Evolutionary conservation across 2,888 invertebrate genomes (phyloP), one percentile per base, ranked within the genome.

Genomic region (Sericinus montela): DNA sequence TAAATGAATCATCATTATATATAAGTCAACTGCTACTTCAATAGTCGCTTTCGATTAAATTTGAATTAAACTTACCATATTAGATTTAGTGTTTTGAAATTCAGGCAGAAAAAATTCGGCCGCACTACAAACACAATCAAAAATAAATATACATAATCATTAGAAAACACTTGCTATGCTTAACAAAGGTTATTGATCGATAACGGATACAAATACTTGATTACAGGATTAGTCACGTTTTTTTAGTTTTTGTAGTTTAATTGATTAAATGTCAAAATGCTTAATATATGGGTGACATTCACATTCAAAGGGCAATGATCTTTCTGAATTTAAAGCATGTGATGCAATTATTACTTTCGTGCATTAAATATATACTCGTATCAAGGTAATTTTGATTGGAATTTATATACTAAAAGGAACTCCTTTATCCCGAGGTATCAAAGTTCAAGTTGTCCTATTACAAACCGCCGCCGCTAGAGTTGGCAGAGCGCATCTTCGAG

Each of bases 401-500:
- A 45, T 38, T 40, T 13, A 30, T 36, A 29, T 19, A 9, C 39
- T 40, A 50, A 51, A 48, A 45, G 37, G 36, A 57, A 53, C 63
- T 64, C 64, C 71, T 69, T 60, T 64, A 67, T 69, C 62, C 49
- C 69, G 53, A 49, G 58, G 80, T 78, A 81, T 77, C 83, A 84
- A 80, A 83, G 83, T 76, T 80, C 79, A 80, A 77, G 75, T 77
- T 78, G 76, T 75, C 78, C 73, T 75, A 78, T 76, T 77, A 74
- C 74, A 65, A 72, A 69, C 67, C 63, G 71, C 67, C 69, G 71
- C 63, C 73, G 72, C 67, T 70, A 67, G 76, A 82, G 72, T 87
- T 88, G 88, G 88, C 88, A 87, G 75, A 77, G 87, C 82, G 80
- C 84, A 82, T 87, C 87, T 85, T 81, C 57, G 82, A 84, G 84